These are phyloP conservation scores for Ornithoptera priamus DNA, from an alignment of 2,888 invertebrate species.

Conservation along the genomic window DNA sequence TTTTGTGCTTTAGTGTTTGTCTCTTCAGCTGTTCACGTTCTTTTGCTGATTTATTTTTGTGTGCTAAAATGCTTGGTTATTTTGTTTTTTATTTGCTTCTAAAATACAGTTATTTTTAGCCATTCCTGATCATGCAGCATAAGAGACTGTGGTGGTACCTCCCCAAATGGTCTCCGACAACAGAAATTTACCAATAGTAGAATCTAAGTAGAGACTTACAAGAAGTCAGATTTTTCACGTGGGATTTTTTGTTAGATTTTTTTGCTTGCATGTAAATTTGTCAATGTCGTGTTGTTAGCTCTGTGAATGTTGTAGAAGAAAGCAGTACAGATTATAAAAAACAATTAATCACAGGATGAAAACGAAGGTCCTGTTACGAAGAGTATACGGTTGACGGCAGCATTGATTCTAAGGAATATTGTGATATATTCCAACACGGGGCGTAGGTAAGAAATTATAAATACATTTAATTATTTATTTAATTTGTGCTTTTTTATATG, in stretches of 20 bases:
- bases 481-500: background rate
- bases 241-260: too few relatives aligned
- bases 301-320: background rate
- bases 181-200: too few relatives aligned
- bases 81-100: background rate
- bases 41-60: conserved; percentile 33
- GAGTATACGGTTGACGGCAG: conserved; percentile 98
- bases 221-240: too few relatives aligned
- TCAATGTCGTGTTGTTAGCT: conserved; percentile 27
- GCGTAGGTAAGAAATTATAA: conserved; percentile 86
- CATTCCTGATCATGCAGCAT: too few relatives aligned
- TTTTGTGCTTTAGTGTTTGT: conserved; percentile 29
- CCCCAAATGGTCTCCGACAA: too few relatives aligned
- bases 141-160: too few relatives aligned
- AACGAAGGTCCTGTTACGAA: conserved; percentile 99
- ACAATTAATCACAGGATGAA: conserved; percentile 88
- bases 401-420: conserved; percentile 97
- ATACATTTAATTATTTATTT: background rate
- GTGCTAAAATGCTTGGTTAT: conserved; percentile 32
- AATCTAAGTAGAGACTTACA: too few relatives aligned
- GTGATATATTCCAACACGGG: conserved; percentile 96
- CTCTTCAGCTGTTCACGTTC: conserved; percentile 33
- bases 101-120: too few relatives aligned
- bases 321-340: conserved; percentile 12
- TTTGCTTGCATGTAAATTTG: conserved; percentile 6